Conservation (phyloP, 2,113 vertebrate genomes). For the Cyanoramphus novaezelandiae region DNA sequence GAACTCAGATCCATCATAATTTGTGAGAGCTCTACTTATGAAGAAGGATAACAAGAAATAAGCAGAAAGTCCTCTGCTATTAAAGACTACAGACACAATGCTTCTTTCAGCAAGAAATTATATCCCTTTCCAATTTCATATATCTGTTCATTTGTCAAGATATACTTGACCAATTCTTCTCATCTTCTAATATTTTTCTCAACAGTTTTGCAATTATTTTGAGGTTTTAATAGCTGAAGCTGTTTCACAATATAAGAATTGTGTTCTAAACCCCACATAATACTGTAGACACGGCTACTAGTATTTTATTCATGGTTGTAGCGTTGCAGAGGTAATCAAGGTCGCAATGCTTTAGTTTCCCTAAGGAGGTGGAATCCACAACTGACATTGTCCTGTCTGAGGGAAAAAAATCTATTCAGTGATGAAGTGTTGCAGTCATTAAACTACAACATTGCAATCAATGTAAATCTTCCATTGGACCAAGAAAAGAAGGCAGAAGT, state of each 20-base stretch:
- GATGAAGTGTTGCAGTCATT: conserved; percentile 21
- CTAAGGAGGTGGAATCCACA: not conserved
- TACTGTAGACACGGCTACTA: not conserved
- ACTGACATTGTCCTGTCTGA: not conserved
- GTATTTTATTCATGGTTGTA: not conserved
- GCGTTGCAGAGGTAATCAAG: not conserved
- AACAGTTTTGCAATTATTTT: conserved; percentile 21
- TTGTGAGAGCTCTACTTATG: not conserved
- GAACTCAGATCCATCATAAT: not conserved
- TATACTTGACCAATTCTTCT: not conserved
- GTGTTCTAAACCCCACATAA: not conserved
- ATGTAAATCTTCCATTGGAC: conserved; percentile 14
- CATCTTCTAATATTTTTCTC: not conserved
- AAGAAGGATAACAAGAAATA: not conserved
- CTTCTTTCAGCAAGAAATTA: not conserved
- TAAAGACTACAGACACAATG: not conserved
- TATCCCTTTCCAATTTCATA: not conserved
- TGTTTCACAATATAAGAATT: not conserved
- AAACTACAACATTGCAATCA: conserved; percentile 10
- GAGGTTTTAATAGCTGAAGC: not conserved
- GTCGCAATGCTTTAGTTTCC: not conserved
- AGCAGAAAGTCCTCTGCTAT: not conserved
- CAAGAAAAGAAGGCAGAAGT: conserved; percentile 17
- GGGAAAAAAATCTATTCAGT: not conserved
- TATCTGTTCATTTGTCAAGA: conserved; percentile 6